Conservation (phyloP, 2,888 invertebrate species). For the Pherbina coryleti region DNA sequence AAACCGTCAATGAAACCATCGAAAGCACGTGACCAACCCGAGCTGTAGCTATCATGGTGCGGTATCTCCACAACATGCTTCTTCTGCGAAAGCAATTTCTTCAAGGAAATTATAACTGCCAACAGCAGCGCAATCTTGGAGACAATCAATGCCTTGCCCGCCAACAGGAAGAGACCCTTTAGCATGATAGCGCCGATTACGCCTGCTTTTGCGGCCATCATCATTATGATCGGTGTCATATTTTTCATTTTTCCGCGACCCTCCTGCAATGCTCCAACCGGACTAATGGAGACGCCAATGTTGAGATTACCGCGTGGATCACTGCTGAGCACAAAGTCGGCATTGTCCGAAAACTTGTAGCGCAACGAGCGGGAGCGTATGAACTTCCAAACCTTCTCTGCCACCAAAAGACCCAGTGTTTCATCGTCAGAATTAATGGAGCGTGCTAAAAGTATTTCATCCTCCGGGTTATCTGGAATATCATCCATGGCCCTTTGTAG, state of each 20-base stretch:
- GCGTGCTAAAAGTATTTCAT: constrained; percentile 72
- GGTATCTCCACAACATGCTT: constrained; percentile 80
- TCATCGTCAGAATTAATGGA: constrained; percentile 73
- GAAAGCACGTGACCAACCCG: constrained; percentile 74
- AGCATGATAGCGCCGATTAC: constrained; percentile 84
- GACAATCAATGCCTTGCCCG: constrained; percentile 86
- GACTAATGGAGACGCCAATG: constrained; percentile 78
- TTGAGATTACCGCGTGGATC: constrained; percentile 75
- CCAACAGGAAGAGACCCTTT: constrained; percentile 83
- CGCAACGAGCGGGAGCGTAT: constrained; percentile 81
- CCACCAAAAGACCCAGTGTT: constrained; percentile 75
- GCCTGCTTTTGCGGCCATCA: constrained; percentile 84
- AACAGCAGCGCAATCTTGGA: constrained; percentile 86
- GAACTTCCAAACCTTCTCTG: constrained; percentile 82
- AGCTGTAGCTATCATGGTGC: constrained; percentile 73
- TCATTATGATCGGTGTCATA: constrained; percentile 80
- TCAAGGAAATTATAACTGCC: constrained; percentile 84
- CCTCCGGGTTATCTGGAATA: constrained; percentile 71
- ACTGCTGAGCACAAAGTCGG: constrained; percentile 82
- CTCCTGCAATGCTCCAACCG: constrained; percentile 73
- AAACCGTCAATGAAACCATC: constrained; percentile 69
- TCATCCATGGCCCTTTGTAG: constrained; percentile 59
- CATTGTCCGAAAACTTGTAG: constrained; percentile 83
- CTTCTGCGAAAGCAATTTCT: constrained; percentile 81
- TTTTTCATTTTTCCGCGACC: constrained; percentile 82